Evolutionary conservation across 2,888 invertebrate genomes (phyloP), one percentile per base, ranked within the genome.

Genomic region (Anaspis maculata): DNA sequence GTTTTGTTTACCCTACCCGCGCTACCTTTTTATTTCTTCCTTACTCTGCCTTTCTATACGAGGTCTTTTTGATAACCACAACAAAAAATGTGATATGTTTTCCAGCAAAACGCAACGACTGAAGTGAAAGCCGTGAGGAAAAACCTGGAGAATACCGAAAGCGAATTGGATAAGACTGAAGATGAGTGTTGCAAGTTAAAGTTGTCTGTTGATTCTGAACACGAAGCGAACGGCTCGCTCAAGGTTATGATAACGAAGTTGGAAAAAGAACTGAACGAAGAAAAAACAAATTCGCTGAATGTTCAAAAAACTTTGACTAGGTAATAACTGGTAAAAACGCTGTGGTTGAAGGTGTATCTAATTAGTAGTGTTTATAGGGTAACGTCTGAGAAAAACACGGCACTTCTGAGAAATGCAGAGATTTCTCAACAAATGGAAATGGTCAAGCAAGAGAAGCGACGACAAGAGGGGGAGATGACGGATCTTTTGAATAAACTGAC

Each of bases 341-440:
- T 7, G 22, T 2, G 10, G 5, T 3, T 15, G 6, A 9, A 27
- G 19, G 19, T 19, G 19, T 19, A 6, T 5, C 5, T 19, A 19
- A 19, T 19, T 19, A 19, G 5, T 19, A 19, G 19, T 5, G 19
- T 19, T 19, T 19, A 13, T 53, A 77, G 77, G 45, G 86, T 86
- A 49, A 76, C 76, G 27, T 73, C 79, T 5, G 85, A 85, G 45
- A 86, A 84, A 54, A 80, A 86, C 54, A 77, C 79, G 2, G 80
- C 80, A 0, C 61, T 86, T 29, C 57, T 88, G 32, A 72, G 85
- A 27, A 88, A 85, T 59, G 87, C 87, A 2, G 82, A 85, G 65
- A 79, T 87, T 50, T 86, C 86, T 0, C 87, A 87, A 59, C 79
- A 79, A 42, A 74, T 83, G 51, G 85, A 87, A 60, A 70, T 86